Evolutionary conservation across 2,797 vertebrate genomes (phyloP).

Genomic region (Setipinna tenuifilis): DNA sequence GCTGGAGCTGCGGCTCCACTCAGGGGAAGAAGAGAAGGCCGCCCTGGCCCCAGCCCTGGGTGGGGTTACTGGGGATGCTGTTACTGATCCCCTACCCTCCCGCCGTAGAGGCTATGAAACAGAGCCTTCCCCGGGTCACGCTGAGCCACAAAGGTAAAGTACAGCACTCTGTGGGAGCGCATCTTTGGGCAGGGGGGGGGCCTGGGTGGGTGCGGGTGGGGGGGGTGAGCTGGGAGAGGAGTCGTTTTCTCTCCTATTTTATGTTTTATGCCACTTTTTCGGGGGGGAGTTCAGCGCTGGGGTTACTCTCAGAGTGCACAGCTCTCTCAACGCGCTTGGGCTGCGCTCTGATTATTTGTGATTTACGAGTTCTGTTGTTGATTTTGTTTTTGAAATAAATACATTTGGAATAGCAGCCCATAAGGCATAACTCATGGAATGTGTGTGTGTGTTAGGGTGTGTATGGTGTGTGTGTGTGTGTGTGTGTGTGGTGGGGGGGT

Average conservation of each 20-base stretch:
- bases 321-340: background rate
- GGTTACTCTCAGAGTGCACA: background rate
- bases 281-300: background rate
- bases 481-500: background rate
- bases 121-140: conserved; percentile 90
- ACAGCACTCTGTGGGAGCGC: background rate
- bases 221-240: no score
- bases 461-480: no score
- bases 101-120: conserved; percentile 79
- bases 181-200: no score
- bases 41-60: conserved; percentile 63
- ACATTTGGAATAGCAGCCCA: conserved; percentile 13
- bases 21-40: conserved; percentile 68
- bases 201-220: no score
- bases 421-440: conserved; percentile 5
- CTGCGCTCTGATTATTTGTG: conserved; percentile 12
- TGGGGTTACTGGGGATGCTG: conserved; percentile 74
- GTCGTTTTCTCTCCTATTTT: no score
- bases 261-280: no score
- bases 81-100: conserved; percentile 76
- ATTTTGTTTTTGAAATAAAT: conserved; percentile 27
- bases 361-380: conserved; percentile 13
- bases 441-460: no score
- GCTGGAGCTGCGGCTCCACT: conserved; percentile 56
- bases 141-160: conserved; percentile 91